Base-by-base conservation (phyloP, 2,888 invertebrate species). In the Sphecodes monilicornis region DNA sequence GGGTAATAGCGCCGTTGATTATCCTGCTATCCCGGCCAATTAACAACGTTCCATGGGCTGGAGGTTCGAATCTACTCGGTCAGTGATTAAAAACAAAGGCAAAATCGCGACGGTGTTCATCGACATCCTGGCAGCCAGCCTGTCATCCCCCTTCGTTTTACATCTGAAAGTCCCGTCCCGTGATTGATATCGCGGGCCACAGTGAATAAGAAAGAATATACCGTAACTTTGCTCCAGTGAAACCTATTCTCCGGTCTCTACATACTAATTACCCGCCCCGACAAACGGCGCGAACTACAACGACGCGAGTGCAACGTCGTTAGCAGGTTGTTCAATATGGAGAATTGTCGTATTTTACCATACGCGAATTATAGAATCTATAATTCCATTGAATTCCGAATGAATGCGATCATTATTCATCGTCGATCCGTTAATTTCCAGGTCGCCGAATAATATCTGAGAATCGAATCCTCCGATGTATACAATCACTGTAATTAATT, bases 1-100 rank as follows among this genome's bases (percentile, higher is more conserved):
- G 68, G 82, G 83, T 89, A 89, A 90, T 81, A 81, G 84, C 79
- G 60, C 50, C 76, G 88, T 75, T 90, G 88, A 90, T 87, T 89
- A 90, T 86, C 84, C 70, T 76, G 82, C 78, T 80, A 76, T 76
- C 85, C 69, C 78, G 82, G 72, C 90, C 90, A 90, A 90, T 90
- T 89, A 90, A 84, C 81, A 79, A 78, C 84, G 84, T 70, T 84
- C 86, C 82, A 46, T 78, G 78, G 50, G 54, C 54, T 46, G 78
- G 73, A 81, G 76, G 87, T 81, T 87, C 79, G 74, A 79, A 85
- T 85, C 85, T 82, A 74, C 77, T 85, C 86, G 85, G 85, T 86
- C 86, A 85, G 73, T 82, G 85, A 86, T 85, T 78, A 85, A 85
- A 81, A 73, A 85, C 85, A 86, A 86, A 85, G 85, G 82, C 29